Percentiles rank a stretch among this genome's conserved stretches.
These are phyloP conservation scores for Cancer borealis DNA, from an alignment of 2,888 invertebrate species.

Conservation along the genomic window DNA sequence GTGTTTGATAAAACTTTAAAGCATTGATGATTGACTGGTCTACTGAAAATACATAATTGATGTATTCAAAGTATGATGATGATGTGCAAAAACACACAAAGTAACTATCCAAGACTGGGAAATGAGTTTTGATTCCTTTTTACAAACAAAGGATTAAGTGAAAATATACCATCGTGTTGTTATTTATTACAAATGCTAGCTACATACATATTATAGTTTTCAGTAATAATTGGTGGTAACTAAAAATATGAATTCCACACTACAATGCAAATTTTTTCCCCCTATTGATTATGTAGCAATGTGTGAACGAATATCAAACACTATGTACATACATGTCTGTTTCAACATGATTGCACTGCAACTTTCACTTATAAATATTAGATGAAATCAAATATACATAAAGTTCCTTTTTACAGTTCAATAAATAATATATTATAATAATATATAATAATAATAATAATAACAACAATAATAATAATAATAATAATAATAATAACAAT, in stretches of 20 bases:
- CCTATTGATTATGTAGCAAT: conserved; percentile 58
- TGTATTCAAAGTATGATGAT: background rate
- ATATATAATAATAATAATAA: background rate
- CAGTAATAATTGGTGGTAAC: conserved; percentile 60
- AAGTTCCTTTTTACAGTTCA: conserved; percentile 1
- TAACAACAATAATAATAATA: conserved; percentile 26
- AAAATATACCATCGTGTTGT: background rate
- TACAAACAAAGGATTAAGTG: background rate
- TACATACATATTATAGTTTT: conserved; percentile 60
- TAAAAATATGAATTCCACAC: conserved; percentile 63
- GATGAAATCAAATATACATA: conserved; percentile 24
- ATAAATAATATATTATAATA: background rate
- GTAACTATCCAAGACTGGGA: too few relatives aligned
- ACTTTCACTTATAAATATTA: conserved; percentile 45
- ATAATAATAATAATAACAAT: background rate
- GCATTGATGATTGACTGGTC: background rate
- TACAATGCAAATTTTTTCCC: conserved; percentile 55
- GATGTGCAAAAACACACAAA: too few relatives aligned
- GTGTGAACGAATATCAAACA: conserved; percentile 69
- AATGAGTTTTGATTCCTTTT: background rate
- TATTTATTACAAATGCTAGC: conserved; percentile 70
- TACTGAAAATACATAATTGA: background rate
- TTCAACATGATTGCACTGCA: conserved; percentile 61
- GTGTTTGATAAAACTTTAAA: background rate
- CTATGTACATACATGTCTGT: conserved; percentile 68